Percentiles rank a stretch among this genome's conserved stretches.
Conservation (phyloP, 2,888 invertebrate genomes). For the Hypolimnas misippus region DNA sequence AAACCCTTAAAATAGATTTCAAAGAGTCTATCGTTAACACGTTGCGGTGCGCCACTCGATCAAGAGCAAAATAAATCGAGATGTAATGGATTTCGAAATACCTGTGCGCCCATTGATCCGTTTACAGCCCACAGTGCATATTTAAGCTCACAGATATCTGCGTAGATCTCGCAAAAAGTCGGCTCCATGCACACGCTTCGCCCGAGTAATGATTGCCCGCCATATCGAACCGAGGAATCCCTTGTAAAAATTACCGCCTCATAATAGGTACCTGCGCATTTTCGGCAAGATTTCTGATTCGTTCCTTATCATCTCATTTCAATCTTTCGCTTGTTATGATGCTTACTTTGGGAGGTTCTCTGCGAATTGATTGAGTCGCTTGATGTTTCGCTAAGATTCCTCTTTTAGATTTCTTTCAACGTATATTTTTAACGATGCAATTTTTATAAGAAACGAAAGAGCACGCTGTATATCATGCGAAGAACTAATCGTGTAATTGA, state of each 20-base stretch:
- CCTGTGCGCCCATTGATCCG: slow-evolving; percentile 64
- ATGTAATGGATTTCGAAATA: slow-evolving; percentile 56
- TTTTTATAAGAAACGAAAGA: neutral
- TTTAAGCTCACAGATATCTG: slow-evolving; percentile 68
- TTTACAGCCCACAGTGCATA: slow-evolving; percentile 62
- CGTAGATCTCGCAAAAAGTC: slow-evolving; percentile 72
- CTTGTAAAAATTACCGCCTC: slow-evolving; percentile 78
- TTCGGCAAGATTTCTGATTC: slow-evolving; percentile 81
- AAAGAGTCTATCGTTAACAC: slow-evolving; percentile 44
- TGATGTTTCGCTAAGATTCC: slow-evolving; percentile 58
- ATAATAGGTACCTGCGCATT: slow-evolving; percentile 75
- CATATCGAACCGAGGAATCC: slow-evolving; percentile 78
- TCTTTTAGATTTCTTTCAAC: slow-evolving; percentile 49
- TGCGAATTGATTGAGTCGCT: slow-evolving; percentile 62
- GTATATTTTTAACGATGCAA: slow-evolving; percentile 55
- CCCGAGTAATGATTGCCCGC: slow-evolving; percentile 74
- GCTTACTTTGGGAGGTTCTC: slow-evolving; percentile 37
- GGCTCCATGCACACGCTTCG: slow-evolving; percentile 59
- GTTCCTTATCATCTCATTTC: slow-evolving; percentile 76
- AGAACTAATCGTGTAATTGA: slow-evolving; percentile 38
- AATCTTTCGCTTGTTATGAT: slow-evolving; percentile 77
- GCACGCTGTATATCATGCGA: slow-evolving; percentile 41
- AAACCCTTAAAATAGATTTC: slow-evolving; percentile 39
- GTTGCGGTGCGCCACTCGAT: slow-evolving; percentile 41
- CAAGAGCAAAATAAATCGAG: slow-evolving; percentile 47